A percentile compares a stretch with the other conserved stretches of the same genome.
Conservation (phyloP, 1,140 invertebrate species). For the Cylas formicarius region DNA sequence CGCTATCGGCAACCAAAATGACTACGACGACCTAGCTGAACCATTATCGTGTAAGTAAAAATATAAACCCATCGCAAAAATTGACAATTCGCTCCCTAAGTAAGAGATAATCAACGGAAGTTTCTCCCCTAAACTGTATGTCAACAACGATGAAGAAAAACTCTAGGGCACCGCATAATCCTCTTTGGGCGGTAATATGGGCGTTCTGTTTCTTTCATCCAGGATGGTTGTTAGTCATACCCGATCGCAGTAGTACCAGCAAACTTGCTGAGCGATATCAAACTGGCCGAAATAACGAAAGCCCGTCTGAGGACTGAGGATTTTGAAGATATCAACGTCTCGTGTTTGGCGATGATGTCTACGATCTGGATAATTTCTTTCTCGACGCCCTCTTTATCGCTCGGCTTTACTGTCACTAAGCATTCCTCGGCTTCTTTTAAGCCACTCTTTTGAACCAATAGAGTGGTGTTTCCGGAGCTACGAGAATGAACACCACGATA, state of each 20-base stretch:
- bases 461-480: slow-evolving; percentile 67
- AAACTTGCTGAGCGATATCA: slow-evolving; percentile 67
- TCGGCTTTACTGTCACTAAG: slow-evolving; percentile 55
- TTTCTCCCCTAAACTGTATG: slow-evolving; percentile 63
- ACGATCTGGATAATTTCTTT: slow-evolving; percentile 46
- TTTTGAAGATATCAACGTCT: slow-evolving; percentile 38
- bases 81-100: slow-evolving; percentile 46
- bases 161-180: slow-evolving; percentile 61
- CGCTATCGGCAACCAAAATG: slow-evolving; percentile 55
- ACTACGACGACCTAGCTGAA: slow-evolving; percentile 31
- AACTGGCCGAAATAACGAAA: slow-evolving; percentile 58
- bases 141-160: slow-evolving; percentile 50
- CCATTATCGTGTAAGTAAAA: slow-evolving; percentile 48
- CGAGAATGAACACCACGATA: slow-evolving; percentile 44
- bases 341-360: slow-evolving; percentile 3
- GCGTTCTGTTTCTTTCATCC: slow-evolving; percentile 50
- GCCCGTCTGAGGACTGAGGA: slow-evolving; percentile 52
- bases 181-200: slow-evolving; percentile 46
- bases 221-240: slow-evolving; percentile 73
- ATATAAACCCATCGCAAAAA: slow-evolving; percentile 50
- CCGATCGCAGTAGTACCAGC: slow-evolving; percentile 75
- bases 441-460: slow-evolving; percentile 54
- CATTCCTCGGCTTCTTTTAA: slow-evolving; percentile 54
- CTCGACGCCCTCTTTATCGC: slow-evolving; percentile 45
- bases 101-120: slow-evolving; percentile 59